Base-by-base conservation (phyloP, 2,113 vertebrate species). In the Lanius collurio region DNA sequence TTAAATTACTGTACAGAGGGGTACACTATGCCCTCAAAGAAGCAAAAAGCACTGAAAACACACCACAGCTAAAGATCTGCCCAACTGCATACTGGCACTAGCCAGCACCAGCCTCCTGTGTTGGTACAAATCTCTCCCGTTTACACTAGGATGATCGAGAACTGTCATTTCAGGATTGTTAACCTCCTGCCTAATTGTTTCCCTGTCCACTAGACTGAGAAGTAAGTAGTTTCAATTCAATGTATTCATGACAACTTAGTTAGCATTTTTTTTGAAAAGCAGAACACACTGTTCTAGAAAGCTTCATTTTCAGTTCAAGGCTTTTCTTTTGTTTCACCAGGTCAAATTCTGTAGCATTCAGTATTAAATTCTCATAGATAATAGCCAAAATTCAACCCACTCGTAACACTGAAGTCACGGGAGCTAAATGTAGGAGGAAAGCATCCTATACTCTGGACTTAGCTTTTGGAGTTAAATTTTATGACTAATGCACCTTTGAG, bases 231-330 rank as follows among this genome's bases (percentile, higher is more conserved):
- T 95, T 94, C 87, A 65, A 93, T 90, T 94, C 83, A 86, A 1
- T 82, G 84, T 74, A 75, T 79, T 97, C 69, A 84, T 69, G 62
- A 78, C 90, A 92, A 87, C 80, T 86, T 79, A 95, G 93, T 92
- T 94, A 94, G 94, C 93, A 60, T 89, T 95, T 89, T 68, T 73
- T 93, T 84, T 95, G 86, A 90, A 49, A 71, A 84, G 44, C 75
- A 93, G 89, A 96, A 90, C 67, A 91, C 87, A 73, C 3, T 60
- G 68, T 70, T 96, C 93, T 80, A 27, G 33, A 76, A 75, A 42
- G 79, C 79, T 80, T 90, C 8, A 0, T 62, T 80, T 93, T 76
- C n/a, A 91, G 82, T 69, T 83, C 30, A 74, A 88, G 64, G 87
- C 68, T 83, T 94, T 93, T 85, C 24, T 65, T 76, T 85, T 52